Evolutionary conservation across 2,797 vertebrate species (phyloP).

Genomic region (Darevskia nairensis): DNA sequence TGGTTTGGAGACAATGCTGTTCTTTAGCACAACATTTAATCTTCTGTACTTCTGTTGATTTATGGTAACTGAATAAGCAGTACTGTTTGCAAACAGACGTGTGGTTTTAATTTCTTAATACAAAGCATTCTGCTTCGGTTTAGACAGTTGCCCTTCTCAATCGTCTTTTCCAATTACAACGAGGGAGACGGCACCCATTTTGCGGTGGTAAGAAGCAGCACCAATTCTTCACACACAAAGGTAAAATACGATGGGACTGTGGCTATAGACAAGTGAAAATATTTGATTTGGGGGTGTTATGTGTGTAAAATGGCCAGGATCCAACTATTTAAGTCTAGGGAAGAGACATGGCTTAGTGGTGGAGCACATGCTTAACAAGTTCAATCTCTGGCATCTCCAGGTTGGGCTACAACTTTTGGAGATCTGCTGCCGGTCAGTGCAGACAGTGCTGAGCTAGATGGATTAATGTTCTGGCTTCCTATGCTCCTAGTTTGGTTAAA

Average conservation of each 20-base stretch:
- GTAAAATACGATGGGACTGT: neutral
- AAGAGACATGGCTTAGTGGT: too few relatives aligned
- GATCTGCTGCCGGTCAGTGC: too few relatives aligned
- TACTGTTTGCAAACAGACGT: neutral
- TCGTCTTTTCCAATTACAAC: neutral
- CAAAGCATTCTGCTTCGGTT: neutral
- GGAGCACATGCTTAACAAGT: too few relatives aligned
- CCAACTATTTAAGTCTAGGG: neutral
- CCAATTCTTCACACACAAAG: neutral
- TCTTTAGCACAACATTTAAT: neutral
- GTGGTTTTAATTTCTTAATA: neutral
- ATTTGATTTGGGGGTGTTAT: neutral
- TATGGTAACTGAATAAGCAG: neutral
- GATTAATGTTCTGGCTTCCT: too few relatives aligned
- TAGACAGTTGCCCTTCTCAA: neutral
- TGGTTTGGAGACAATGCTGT: neutral
- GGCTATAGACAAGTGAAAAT: neutral
- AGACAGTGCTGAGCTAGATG: too few relatives aligned
- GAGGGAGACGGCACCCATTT: neutral
- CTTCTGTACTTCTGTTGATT: neutral
- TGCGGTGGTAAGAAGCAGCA: neutral
- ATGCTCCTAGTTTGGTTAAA: neutral
- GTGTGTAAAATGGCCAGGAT: neutral
- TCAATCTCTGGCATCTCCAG: too few relatives aligned
- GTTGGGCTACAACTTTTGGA: too few relatives aligned